Evolutionary conservation across 2,113 vertebrate genomes (phyloP).

Genomic region (Ophthalmolycus amberensis): DNA sequence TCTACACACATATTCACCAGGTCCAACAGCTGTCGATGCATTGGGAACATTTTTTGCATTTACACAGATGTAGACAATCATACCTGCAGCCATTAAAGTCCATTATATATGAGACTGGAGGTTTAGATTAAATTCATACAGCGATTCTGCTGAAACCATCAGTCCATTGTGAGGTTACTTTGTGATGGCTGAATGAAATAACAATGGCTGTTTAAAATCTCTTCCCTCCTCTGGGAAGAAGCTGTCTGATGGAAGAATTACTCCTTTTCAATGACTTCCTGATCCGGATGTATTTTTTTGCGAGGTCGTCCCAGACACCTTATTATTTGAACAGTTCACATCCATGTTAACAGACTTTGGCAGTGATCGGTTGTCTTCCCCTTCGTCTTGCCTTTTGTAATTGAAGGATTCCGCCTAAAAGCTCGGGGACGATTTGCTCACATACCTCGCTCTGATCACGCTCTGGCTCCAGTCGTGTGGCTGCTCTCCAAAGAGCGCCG

Average conservation of each 20-base stretch:
- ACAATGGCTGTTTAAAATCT: slow-evolving; percentile 35
- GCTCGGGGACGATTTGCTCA: slow-evolving; percentile 43
- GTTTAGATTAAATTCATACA: slow-evolving; percentile 29
- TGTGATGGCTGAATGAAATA: slow-evolving; percentile 41
- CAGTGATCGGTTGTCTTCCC: slow-evolving; percentile 19
- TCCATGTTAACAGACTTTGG: slow-evolving; percentile 40
- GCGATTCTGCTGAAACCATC: slow-evolving; percentile 57
- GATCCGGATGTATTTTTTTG: slow-evolving; percentile 42
- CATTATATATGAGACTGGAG: slow-evolving; percentile 30
- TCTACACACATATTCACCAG: not conserved
- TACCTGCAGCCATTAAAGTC: slow-evolving; percentile 34
- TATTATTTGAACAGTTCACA: slow-evolving; percentile 48
- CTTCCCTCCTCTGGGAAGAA: slow-evolving; percentile 32
- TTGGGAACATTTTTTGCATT: slow-evolving; percentile 6
- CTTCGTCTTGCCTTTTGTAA: slow-evolving; percentile 45
- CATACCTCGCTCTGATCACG: slow-evolving; percentile 51
- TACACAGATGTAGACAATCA: slow-evolving; percentile 41
- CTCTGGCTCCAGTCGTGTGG: slow-evolving; percentile 53
- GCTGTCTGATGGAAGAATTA: slow-evolving; percentile 55
- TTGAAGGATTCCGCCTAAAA: slow-evolving; percentile 51
- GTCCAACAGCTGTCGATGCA: slow-evolving; percentile 37
- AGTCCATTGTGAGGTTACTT: slow-evolving; percentile 41
- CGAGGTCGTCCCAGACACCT: not conserved
- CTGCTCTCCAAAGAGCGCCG: slow-evolving; percentile 66
- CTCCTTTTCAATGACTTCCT: slow-evolving; percentile 42